Evolutionary conservation across 2,113 vertebrate genomes (phyloP).

Genomic region (Tauraco erythrolophus): DNA sequence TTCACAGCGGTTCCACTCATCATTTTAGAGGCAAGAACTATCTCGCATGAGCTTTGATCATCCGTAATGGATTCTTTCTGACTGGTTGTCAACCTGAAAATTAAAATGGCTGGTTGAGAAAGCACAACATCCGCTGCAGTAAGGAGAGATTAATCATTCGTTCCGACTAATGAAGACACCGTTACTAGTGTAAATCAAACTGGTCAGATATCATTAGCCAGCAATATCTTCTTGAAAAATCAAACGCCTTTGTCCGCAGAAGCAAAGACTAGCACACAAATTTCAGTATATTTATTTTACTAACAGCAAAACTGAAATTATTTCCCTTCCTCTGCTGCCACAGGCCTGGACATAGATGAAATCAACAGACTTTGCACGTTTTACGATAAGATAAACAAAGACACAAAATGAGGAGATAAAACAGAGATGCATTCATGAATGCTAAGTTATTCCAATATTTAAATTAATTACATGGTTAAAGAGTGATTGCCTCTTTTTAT

Average conservation of each 20-base stretch:
- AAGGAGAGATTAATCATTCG: slow-evolving; percentile 62
- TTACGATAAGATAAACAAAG: slow-evolving; percentile 30
- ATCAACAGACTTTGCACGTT: background rate
- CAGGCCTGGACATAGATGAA: background rate
- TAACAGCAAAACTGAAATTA: background rate
- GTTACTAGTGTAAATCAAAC: slow-evolving; percentile 47
- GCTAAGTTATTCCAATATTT: slow-evolving; percentile 60
- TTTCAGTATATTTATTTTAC: background rate
- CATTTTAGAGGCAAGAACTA: slow-evolving; percentile 34
- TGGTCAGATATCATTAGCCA: slow-evolving; percentile 6
- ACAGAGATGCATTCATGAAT: slow-evolving; percentile 15
- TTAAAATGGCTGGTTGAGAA: slow-evolving; percentile 71
- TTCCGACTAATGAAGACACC: slow-evolving; percentile 63
- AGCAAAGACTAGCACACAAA: background rate
- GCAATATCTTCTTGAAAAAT: slow-evolving; percentile 54
- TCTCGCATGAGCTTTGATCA: slow-evolving; percentile 58
- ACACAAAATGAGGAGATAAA: slow-evolving; percentile 40
- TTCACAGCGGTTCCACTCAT: slow-evolving; percentile 8
- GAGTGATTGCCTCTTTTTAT: slow-evolving; percentile 58
- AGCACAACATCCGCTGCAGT: slow-evolving; percentile 3
- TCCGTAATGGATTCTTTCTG: slow-evolving; percentile 60
- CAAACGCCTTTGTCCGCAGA: background rate
- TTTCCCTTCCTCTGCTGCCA: background rate
- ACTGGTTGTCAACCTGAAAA: slow-evolving; percentile 72
- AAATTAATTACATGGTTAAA: slow-evolving; percentile 66